Conservation (phyloP, 1,140 invertebrate genomes). For the Drosophila santomea region DNA sequence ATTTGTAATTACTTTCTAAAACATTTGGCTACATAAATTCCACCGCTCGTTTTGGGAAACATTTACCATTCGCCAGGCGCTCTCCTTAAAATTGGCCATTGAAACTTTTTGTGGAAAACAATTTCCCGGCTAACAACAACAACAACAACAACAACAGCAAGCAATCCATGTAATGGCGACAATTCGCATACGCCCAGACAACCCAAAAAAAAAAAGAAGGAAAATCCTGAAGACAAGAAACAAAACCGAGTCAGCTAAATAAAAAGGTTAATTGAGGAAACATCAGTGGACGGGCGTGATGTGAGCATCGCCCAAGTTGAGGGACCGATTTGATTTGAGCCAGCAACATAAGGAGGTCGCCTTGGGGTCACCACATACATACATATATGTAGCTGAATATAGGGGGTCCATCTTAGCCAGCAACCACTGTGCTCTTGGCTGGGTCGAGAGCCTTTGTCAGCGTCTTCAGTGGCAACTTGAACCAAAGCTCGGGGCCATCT, state of each 20-base stretch:
- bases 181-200: constrained; percentile 73
- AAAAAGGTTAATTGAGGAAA: constrained; percentile 82
- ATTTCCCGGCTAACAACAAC: constrained; percentile 31
- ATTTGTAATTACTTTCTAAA: constrained; percentile 37
- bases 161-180: constrained; percentile 58
- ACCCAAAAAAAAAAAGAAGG: constrained; percentile 15
- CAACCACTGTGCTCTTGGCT: constrained; percentile 22
- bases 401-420: constrained; percentile 35
- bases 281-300: constrained; percentile 74
- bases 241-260: constrained; percentile 54
- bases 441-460: constrained; percentile 48
- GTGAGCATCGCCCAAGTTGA: constrained; percentile 75
- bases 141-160: constrained; percentile 29
- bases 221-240: constrained; percentile 34
- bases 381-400: background rate
- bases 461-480: constrained; percentile 77
- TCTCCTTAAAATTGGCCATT: constrained; percentile 41
- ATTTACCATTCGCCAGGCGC: constrained; percentile 10
- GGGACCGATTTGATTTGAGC: constrained; percentile 75
- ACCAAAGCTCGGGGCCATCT: constrained; percentile 68
- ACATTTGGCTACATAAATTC: constrained; percentile 37
- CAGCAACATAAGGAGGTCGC: constrained; percentile 65
- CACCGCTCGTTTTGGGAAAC: constrained; percentile 19
- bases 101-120: constrained; percentile 25
- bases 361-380: constrained; percentile 35